Base-by-base conservation (phyloP, 2,113 vertebrate genomes). In the Blennius ocellaris region DNA sequence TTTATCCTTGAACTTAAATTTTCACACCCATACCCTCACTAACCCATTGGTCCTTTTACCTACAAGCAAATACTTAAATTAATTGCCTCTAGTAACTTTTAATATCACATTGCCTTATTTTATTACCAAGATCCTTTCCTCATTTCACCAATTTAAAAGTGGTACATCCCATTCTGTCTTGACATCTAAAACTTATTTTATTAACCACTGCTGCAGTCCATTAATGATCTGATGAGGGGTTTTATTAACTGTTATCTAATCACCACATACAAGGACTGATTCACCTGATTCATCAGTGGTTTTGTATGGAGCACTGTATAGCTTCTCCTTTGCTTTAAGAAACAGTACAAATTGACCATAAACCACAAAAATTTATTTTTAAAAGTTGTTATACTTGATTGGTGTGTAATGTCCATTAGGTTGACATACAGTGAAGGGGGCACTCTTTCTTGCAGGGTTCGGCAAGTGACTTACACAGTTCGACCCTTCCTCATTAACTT, bases 161-260 rank as follows among this genome's bases (percentile, higher is more conserved):
- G 54, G 67, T 44, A 40, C 71, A 76, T 72, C 68, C 12, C 30
- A 54, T 82, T 78, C 59, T 14, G 55, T 62, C 75, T 59, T 80
- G 44, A 77, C 73, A 59, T 68, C 71, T 69, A 59, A 65, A 54
- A 80, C 41, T 76, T 80, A 76, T 82, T 83, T 73, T 82, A 84
- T 86, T 64, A 78, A 66, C 57, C 81, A 38, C 66, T 65, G 66
- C 69, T 72, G 49, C 61, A 80, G 70, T 43, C 60, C 57, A 75
- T 89, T 88, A 80, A 82, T 74, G 65, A 73, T 72, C 45, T 75
- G 73, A 87, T 85, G 66, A 80, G 48, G 36, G 51, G 60, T 76
- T 82, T 80, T 77, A 85, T 81, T 67, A 87, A 68, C 53, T 56
- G 73, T 80, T 79, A 84, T 73, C 63, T 81, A 40, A 66, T 74